Percentiles rank a stretch among this genome's conserved stretches.
These are phyloP conservation scores for Polyodon spathula DNA, from an alignment of 2,113 vertebrate species.

Conservation along the genomic window DNA sequence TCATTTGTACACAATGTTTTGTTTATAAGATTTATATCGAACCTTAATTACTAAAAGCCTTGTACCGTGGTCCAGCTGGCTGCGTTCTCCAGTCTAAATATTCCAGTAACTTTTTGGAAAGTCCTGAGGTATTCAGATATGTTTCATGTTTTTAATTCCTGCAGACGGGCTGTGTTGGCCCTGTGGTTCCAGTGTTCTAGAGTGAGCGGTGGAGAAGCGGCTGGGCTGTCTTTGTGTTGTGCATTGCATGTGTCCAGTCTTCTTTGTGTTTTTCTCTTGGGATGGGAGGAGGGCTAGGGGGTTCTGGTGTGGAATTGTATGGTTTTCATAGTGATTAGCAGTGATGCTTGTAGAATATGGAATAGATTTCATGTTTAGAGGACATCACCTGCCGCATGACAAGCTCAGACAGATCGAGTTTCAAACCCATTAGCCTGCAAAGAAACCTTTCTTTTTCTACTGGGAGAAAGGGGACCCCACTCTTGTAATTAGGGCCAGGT, in stretches of 20 bases:
- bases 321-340: not conserved
- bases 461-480: no score
- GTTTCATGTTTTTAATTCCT: conserved; percentile 7
- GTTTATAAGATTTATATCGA: conserved; percentile 37
- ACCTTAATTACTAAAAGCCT: conserved; percentile 29
- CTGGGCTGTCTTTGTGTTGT: not conserved
- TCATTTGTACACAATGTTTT: conserved; percentile 30
- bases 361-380: not conserved
- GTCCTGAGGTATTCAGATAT: conserved; percentile 3
- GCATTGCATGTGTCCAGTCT: not conserved
- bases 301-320: not conserved
- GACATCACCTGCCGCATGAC: not conserved
- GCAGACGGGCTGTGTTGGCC: not conserved
- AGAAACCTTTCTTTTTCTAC: no score
- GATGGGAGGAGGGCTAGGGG: not conserved
- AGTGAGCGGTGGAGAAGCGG: not conserved
- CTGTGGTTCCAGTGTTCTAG: not conserved
- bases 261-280: not conserved
- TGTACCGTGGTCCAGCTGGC: conserved; percentile 25
- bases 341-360: not conserved
- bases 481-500: no score
- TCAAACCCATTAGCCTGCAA: no score
- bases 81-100: conserved; percentile 19
- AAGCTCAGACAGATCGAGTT: no score
- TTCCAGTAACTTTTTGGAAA: conserved; percentile 4